These are phyloP conservation scores for Tiliqua scincoides DNA, from an alignment of 2,113 vertebrate species.

Conservation along the genomic window DNA sequence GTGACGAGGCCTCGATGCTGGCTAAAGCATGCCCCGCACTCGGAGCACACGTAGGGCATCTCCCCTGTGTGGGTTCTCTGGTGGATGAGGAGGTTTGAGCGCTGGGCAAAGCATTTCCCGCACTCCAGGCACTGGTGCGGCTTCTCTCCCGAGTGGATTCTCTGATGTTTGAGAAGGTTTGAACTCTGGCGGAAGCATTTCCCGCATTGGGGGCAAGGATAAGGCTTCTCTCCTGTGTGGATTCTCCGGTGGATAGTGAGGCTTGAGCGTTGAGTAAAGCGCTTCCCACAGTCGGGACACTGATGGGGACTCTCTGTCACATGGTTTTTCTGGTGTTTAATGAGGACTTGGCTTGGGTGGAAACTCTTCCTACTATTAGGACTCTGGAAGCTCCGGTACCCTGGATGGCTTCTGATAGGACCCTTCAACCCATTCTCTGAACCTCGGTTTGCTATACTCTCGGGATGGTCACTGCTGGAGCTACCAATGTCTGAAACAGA, in stretches of 20 bases:
- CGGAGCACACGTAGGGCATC: conserved; percentile 19
- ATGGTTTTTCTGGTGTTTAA: conserved; percentile 8
- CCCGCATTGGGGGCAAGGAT: conserved; percentile 24
- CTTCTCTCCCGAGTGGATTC: conserved; percentile 31
- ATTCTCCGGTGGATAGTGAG: conserved; percentile 28
- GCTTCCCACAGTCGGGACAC: conserved; percentile 22
- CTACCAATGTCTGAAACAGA: neutral
- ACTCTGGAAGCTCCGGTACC: neutral
- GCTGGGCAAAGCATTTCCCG: conserved; percentile 28
- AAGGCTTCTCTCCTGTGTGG: conserved; percentile 24
- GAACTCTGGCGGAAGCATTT: conserved; percentile 34
- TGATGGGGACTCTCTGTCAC: conserved; percentile 12
- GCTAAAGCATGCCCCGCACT: conserved; percentile 29
- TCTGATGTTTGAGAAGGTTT: conserved; percentile 29
- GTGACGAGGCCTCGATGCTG: conserved; percentile 26
- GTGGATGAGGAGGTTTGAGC: conserved; percentile 27
- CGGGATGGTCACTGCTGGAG: neutral
- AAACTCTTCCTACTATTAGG: neutral
- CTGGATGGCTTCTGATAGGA: neutral
- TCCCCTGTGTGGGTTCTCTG: conserved; percentile 31
- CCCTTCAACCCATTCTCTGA: conserved; percentile 8
- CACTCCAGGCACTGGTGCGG: conserved; percentile 22
- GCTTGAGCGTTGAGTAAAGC: conserved; percentile 26
- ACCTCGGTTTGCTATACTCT: neutral
- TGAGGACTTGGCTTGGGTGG: neutral